A percentile compares a stretch with the other conserved stretches of the same genome.
phyloP scores from a whole-genome alignment of 2,113 vertebrate species.

The Emydocephalus ijimae region DNA sequence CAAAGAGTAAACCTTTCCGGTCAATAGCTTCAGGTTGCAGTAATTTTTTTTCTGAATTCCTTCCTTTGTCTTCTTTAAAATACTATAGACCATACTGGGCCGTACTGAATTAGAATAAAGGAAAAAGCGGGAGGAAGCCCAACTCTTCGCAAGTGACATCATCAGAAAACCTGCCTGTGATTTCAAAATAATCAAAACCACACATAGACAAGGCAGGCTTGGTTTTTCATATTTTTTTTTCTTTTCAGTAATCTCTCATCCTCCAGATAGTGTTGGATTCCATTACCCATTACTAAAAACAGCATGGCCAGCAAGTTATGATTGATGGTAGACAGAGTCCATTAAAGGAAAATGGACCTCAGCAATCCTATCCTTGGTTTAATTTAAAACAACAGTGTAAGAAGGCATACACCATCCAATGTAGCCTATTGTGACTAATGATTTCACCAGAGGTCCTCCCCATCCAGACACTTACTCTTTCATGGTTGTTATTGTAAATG shows the following conservation, averaged over 20 bases:
- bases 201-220: neutral
- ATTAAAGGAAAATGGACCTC: neutral
- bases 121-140: neutral
- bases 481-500: neutral
- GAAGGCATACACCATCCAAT: neutral
- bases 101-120: neutral
- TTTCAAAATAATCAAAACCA: neutral
- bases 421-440: neutral
- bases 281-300: neutral
- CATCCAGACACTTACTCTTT: neutral
- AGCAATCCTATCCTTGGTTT: neutral
- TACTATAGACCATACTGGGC: rapidly evolving
- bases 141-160: constrained; percentile 1
- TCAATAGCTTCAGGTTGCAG: neutral
- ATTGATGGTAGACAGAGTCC: neutral
- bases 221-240: neutral
- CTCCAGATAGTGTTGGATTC: neutral
- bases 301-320: neutral
- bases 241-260: neutral
- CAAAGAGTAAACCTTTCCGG: constrained; percentile 22
- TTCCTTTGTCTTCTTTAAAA: neutral
- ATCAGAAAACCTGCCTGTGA: constrained; percentile 1
- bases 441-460: neutral
- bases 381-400: neutral
- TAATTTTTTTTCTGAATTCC: neutral